These are phyloP conservation scores for Zalophus californianus DNA, from an alignment of 2,797 vertebrate genomes.

Conservation along the genomic window DNA sequence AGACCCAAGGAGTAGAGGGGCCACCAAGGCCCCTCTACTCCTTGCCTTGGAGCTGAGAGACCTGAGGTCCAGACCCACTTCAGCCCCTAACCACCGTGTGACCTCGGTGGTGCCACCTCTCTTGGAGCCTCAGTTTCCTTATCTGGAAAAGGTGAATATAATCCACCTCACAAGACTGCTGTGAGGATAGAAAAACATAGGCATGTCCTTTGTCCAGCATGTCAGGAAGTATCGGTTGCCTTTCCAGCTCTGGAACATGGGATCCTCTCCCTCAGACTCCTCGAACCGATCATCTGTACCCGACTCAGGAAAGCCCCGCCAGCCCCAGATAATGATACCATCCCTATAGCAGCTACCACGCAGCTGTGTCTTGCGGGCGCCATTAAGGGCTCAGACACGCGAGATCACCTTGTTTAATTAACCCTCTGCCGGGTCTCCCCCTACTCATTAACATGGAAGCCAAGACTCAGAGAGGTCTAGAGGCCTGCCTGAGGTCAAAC, in stretches of 20 bases:
- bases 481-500: not conserved
- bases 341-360: not conserved
- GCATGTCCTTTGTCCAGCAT: accelerated
- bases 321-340: too few species aligned
- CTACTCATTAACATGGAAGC: not conserved
- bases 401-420: not conserved
- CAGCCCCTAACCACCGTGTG: not conserved
- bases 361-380: accelerated
- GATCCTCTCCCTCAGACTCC: not conserved
- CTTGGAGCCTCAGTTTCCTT: not conserved
- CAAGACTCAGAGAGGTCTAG: slow-evolving; percentile 16
- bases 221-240: accelerated
- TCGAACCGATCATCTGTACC: not conserved
- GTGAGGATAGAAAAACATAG: not conserved
- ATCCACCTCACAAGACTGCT: not conserved
- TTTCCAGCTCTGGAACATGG: not conserved
- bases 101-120: not conserved
- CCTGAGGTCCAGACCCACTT: not conserved
- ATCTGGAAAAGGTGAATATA: not conserved
- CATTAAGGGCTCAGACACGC: not conserved
- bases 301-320: not conserved
- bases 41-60: not conserved
- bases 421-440: not conserved
- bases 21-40: too few species aligned
- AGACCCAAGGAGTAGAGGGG: not conserved